These are phyloP conservation scores for Linnaemya tessellans DNA, from an alignment of 2,888 invertebrate species.

Conservation along the genomic window DNA sequence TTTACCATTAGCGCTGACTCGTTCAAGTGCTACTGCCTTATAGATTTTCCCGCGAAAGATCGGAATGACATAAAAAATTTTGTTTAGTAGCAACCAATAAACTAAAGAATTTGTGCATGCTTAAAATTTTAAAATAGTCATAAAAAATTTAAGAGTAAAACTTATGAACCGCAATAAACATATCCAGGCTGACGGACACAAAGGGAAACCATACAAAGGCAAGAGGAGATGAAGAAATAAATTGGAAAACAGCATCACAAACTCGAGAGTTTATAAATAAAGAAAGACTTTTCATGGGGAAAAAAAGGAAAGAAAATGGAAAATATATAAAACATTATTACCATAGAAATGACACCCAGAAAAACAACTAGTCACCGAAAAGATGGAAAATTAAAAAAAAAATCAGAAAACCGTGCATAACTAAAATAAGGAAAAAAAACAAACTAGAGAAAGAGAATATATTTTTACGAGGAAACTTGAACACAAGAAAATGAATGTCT, in stretches of 20 bases:
- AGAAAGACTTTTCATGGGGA: constrained; percentile 48
- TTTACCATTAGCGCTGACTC: background rate
- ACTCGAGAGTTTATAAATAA: constrained; percentile 32
- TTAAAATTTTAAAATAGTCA: constrained; percentile 46
- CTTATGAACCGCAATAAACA: constrained; percentile 29
- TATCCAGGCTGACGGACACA: background rate
- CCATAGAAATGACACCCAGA: constrained; percentile 36
- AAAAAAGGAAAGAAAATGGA: constrained; percentile 7
- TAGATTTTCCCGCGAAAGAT: background rate
- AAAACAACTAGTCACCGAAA: constrained; percentile 11
- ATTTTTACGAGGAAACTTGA: constrained; percentile 1
- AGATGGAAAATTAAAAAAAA: constrained; percentile 3
- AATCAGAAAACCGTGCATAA: constrained; percentile 38
- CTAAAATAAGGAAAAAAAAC: constrained; percentile 11
- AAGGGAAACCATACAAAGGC: constrained; percentile 3
- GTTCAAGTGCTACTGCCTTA: background rate
- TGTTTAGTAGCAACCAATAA: constrained; percentile 8
- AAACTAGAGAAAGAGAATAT: background rate
- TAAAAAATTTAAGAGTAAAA: constrained; percentile 64
- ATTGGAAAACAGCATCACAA: constrained; percentile 41
- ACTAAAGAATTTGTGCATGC: constrained; percentile 27
- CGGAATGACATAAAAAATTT: background rate
- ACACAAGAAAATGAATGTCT: constrained; percentile 39
- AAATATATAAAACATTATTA: constrained; percentile 19
- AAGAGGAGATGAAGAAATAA: constrained; percentile 32